A percentile compares a stretch with the other conserved stretches of the same genome.
Conservation (phyloP, 30 jellyfish, hydroid and myxozoan genomes). For the Rhopilema esculentum region DNA sequence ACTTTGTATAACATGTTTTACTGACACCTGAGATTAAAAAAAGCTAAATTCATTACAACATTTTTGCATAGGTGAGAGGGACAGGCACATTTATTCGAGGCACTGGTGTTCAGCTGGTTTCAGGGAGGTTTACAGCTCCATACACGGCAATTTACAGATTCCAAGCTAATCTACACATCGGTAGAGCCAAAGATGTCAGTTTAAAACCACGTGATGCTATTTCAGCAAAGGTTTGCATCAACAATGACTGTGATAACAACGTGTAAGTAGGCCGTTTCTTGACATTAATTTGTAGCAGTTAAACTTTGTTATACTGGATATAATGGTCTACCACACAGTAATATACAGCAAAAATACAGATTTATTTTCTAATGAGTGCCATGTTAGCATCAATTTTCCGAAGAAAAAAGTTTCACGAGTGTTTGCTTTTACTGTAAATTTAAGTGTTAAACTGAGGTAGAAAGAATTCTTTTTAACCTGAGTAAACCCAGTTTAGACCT, state of each 20-base stretch:
- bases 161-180: slow-evolving; percentile 71
- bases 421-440: too few species aligned
- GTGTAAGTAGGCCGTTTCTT: slow-evolving; percentile 42
- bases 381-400: too few species aligned
- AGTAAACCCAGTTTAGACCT: background rate
- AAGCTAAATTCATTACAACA: too few species aligned
- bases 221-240: slow-evolving; percentile 59
- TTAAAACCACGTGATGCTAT: slow-evolving; percentile 72
- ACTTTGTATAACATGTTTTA: too few species aligned
- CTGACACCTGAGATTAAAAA: too few species aligned
- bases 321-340: too few species aligned
- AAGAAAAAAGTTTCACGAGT: too few species aligned
- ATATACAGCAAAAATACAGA: too few species aligned
- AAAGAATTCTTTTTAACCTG: background rate
- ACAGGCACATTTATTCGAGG: slow-evolving; percentile 83
- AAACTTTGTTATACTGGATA: too few species aligned
- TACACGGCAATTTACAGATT: slow-evolving; percentile 81
- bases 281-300: background rate
- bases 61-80: slow-evolving; percentile 29
- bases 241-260: slow-evolving; percentile 71
- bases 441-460: too few species aligned
- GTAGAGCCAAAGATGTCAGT: slow-evolving; percentile 75
- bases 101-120: slow-evolving; percentile 54
- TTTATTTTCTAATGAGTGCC: too few species aligned
- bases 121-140: slow-evolving; percentile 76